phyloP scores from a whole-genome alignment of 2,888 invertebrate genomes.

The Plebejus argus region DNA sequence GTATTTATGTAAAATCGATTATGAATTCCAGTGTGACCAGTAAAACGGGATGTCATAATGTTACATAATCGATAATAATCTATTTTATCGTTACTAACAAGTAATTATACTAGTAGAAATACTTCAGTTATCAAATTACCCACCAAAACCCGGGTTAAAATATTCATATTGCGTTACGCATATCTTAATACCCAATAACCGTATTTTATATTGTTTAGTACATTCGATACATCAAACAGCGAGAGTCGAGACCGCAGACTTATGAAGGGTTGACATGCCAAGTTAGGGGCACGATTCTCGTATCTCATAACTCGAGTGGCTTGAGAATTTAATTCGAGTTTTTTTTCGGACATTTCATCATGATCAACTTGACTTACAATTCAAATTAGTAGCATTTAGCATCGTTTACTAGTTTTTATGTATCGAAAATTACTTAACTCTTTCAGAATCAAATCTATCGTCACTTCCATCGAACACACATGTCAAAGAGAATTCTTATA shows the following conservation, averaged over 20 bases:
- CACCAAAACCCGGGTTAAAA: constrained; percentile 16
- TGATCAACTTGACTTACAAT: too few relatives aligned
- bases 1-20: background rate
- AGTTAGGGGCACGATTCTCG: background rate
- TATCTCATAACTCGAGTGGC: too few relatives aligned
- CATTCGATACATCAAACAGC: constrained; percentile 29
- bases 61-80: background rate
- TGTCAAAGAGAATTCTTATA: too few relatives aligned
- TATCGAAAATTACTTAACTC: too few relatives aligned
- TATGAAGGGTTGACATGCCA: background rate
- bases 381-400: too few relatives aligned
- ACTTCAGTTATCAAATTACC: constrained; percentile 19
- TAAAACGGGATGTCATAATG: background rate
- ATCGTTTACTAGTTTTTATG: too few relatives aligned
- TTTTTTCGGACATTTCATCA: too few relatives aligned
- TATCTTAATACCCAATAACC: constrained; percentile 24
- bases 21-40: background rate
- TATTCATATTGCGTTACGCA: constrained; percentile 28
- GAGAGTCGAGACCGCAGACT: background rate
- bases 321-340: too few relatives aligned
- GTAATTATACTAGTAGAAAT: constrained; percentile 4
- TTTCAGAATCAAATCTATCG: too few relatives aligned
- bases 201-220: constrained; percentile 29
- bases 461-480: too few relatives aligned
- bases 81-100: background rate